Conservation (phyloP, 2,113 vertebrate genomes). For the Ageneiosus marmoratus region DNA sequence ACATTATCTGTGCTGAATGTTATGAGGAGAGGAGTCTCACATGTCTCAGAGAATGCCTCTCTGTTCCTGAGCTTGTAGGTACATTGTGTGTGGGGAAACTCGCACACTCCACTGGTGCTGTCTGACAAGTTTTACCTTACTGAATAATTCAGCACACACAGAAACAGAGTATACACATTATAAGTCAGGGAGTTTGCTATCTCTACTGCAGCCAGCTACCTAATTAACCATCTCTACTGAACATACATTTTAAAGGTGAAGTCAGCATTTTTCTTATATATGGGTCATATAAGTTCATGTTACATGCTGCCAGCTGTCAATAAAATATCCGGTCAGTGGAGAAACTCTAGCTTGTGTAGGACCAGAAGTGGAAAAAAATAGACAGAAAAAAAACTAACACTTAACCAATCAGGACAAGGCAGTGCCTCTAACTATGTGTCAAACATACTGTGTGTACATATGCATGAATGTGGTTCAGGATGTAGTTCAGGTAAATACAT, state of each 20-base stretch:
- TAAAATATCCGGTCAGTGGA: neutral
- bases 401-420: neutral
- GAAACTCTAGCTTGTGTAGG: neutral
- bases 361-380: neutral
- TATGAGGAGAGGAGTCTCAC: slow-evolving; percentile 12
- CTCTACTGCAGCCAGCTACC: neutral
- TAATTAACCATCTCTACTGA: neutral
- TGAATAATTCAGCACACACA: slow-evolving; percentile 12
- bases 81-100: slow-evolving; percentile 10
- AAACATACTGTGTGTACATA: neutral
- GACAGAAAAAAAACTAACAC: neutral
- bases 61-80: slow-evolving; percentile 1
- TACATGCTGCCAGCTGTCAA: neutral
- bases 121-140: neutral
- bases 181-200: neutral
- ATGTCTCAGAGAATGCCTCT: neutral
- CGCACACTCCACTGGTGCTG: slow-evolving; percentile 7
- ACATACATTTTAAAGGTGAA: neutral
- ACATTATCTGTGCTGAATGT: neutral
- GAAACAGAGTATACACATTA: neutral
- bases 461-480: neutral
- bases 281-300: neutral
- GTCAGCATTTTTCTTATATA: neutral
- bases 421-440: neutral
- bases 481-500: too few species aligned